phyloP scores from a whole-genome alignment of 2,888 invertebrate genomes.

The Aelia acuminata region DNA sequence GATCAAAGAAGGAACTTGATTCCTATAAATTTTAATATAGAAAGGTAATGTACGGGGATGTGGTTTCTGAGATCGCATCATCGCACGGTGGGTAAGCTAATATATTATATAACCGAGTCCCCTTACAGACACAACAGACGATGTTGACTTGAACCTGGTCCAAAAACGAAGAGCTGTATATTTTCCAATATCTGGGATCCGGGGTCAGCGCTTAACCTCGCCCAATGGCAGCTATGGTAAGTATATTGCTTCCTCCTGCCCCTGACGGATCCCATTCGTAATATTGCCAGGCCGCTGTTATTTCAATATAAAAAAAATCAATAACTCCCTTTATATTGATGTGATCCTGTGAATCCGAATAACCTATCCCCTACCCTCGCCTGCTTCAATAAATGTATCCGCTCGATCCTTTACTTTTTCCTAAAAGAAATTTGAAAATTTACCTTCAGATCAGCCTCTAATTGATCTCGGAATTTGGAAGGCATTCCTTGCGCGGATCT shows the following conservation, averaged over 20 bases:
- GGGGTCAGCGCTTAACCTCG: constrained; percentile 3
- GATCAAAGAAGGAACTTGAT: too few species aligned
- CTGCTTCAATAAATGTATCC: not conserved
- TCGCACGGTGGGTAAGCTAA: not conserved
- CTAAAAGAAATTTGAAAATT: too few species aligned
- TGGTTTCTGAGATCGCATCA: too few species aligned
- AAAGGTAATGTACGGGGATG: too few species aligned
- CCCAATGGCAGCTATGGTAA: constrained; percentile 11
- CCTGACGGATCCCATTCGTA: not conserved
- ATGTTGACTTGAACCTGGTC: not conserved
- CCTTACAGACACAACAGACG: not conserved
- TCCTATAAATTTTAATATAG: too few species aligned
- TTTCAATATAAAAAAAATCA: not conserved
- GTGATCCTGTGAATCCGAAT: not conserved
- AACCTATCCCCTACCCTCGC: too few species aligned
- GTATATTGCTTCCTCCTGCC: not conserved
- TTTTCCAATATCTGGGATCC: not conserved
- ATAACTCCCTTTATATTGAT: not conserved
- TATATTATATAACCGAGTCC: not conserved
- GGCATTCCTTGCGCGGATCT: too few species aligned
- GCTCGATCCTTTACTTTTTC: too few species aligned
- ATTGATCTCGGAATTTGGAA: too few species aligned
- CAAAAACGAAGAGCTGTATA: not conserved
- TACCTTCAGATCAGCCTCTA: too few species aligned
- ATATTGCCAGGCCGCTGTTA: not conserved